Evolutionary conservation across 2,113 vertebrate species (phyloP), one percentile per base, ranked within the genome.

Genomic region (Odocoileus virginianus): DNA sequence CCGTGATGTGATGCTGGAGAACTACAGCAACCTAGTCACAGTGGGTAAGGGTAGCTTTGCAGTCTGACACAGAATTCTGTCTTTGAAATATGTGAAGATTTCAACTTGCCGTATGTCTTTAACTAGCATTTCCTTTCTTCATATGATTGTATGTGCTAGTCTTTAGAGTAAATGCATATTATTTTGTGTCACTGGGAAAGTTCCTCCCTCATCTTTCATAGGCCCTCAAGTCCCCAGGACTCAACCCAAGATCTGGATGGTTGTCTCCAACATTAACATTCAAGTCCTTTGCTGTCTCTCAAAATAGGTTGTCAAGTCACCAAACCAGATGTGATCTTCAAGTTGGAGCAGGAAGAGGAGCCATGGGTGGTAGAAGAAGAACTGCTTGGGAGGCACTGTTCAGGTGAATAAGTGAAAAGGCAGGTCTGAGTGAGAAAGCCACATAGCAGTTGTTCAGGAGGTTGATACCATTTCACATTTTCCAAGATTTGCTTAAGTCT

Each of bases 1-100:
- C 78, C 96, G 98, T 64, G 98, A 98, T 89, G 98, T 98, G 67
- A 98, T 98, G 97, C 97, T 98, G 57, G 97, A 98, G 95, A 98
- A 95, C 88, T 98, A 98, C 7, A 97, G 95, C 91, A 97, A 98
- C 95, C 89, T 98, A 17, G 86, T 98, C 45, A 96, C 82, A 81
- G 97, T 98, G 28, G 98, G 98, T 98, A 93, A 98, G 98, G 64
- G 36, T 43, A 86, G 43, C n/a, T 45, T 88, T 94, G 54, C 25
- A 40, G 3, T 81, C 87, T 94, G n/a, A 43, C 19, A 6, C 8
- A 40, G 21, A 55, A 30, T 85, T 94, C n/a, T 19, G 7, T 50
- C 74, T 94, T 28, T 36, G n/a, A 47, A 43, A 64, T 61, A 17
- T 82, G 5, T 93, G n/a, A 91, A 40, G 17, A 74, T 19, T 64